Base-by-base conservation (phyloP, 2,888 invertebrate species). In the Dasypogon diadema region DNA sequence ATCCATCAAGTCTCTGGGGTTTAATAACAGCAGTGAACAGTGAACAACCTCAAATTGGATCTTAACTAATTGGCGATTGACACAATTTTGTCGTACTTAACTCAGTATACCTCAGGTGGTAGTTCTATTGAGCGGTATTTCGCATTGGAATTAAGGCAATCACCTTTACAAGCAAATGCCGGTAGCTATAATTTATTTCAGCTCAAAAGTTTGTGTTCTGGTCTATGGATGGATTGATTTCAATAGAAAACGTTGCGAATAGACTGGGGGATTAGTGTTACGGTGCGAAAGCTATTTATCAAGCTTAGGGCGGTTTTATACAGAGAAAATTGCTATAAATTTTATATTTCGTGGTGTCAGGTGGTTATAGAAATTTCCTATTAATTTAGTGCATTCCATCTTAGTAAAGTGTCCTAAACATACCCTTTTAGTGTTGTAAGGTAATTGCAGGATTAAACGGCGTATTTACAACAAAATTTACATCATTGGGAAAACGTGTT, bases 11-110 rank as follows among this genome's bases (percentile, higher is more conserved):
- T 22, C n/a, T n/a, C 60, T 21, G 37, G n/a, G 16, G 37, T 37
- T 60, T 60, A 60, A 60, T 60, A 37, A 60, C 34, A 60, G 18
- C 37, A 34, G 10, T 30, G 10, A 10, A 6, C 42, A 37, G 60
- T 60, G 60, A 60, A 60, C 37, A 60, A 60, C 60, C 60, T 60
- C 21, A 60, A 60, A 60, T 60, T 60, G 60, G 60, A 60, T 60
- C 37, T 34, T 34, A 34, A 58, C 58, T 26, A 60, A 60, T 60
- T 60, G 37, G 60, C 60, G 60, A 60, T 60, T 60, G 60, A 60
- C 60, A 60, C 60, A 60, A 60, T 60, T 60, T 37, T 60, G 3
- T 37, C 14, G 26, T 30, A 22, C 18, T 1, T 55, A 58, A n/a
- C n/a, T n/a, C n/a, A n/a, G n/a, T n/a, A n/a, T n/a, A 14, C 26